Evolutionary conservation across 2,797 vertebrate species (phyloP), one percentile per base, ranked within the genome.

Genomic region (Astyanax mexicanus): DNA sequence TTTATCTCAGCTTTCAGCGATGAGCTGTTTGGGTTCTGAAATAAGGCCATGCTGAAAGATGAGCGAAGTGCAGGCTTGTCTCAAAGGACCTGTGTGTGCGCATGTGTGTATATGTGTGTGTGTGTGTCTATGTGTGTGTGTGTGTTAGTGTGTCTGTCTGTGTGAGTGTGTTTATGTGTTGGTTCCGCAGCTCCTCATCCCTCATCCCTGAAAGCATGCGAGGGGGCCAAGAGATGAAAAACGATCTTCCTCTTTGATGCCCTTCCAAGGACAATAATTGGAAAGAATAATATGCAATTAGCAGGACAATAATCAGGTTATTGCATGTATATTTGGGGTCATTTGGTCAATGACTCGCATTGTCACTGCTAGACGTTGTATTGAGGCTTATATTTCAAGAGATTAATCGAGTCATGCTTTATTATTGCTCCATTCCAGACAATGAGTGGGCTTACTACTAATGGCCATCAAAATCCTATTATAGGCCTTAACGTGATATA

Each of bases 31-130:
- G 38, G 61, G 57, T 37, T 35, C 51, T n/a, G 61, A 81, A 79
- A 83, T 83, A 66, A 83, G 81, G 76, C 54, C 76, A 76, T 42
- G 65, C 27, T 83, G 81, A 83, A 61, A 78, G 81, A 81, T 61
- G 64, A 78, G 72, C 32, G 62, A 73, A 62, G 57, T 61, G 40
- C 27, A 66, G 40, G 17, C 40, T n/a, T 57, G 60, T 49, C 69
- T 64, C 72, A 52, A 37, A 68, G 55, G 57, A 55, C 25, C 29
- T 40, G 45, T 69, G 25, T 71, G 21, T 9, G 51, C 74, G 38
- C n/a, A n/a, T n/a, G n/a, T n/a, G n/a, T n/a, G n/a, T n/a, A n/a
- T n/a, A n/a, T 51, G 71, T 73, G 57, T 6, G 6, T 52, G 32
- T 23, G n/a, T 42, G 35, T 54, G 57, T 62, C 55, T 61, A 42